Percentiles rank a stretch among this genome's conserved stretches.
Evolutionary conservation across 2,113 vertebrate genomes (phyloP).

Genomic region (Marmota flaviventris): DNA sequence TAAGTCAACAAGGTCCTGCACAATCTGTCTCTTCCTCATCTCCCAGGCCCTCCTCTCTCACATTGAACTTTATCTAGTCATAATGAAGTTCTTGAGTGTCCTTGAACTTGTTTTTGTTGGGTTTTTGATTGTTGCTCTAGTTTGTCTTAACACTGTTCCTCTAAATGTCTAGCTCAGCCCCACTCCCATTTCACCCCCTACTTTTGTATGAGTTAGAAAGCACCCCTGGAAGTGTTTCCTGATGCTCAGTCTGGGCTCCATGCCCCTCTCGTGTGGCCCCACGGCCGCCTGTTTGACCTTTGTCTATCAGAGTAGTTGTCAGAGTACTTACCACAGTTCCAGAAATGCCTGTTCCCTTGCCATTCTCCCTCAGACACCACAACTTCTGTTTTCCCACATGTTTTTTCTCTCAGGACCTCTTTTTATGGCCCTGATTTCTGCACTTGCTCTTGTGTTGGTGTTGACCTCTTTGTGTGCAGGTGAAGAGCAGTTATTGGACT

Average conservation of each 20-base stretch:
- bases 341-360: neutral
- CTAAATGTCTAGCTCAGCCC: neutral
- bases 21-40: fast-evolving
- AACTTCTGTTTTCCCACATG: neutral
- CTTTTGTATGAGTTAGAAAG: neutral
- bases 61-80: neutral
- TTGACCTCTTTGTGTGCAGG: neutral
- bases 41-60: neutral
- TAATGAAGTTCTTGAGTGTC: neutral
- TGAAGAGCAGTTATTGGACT: neutral
- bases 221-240: neutral
- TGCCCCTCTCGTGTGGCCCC: neutral
- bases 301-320: too few species aligned
- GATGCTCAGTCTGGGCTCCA: neutral
- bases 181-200: neutral
- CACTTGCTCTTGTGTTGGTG: neutral
- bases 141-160: neutral
- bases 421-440: neutral
- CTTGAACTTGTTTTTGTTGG: neutral
- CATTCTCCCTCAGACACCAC: neutral
- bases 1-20: neutral
- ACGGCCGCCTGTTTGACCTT: neutral
- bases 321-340: fast-evolving
- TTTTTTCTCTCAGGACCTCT: neutral
- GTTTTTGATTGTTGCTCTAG: neutral